A percentile compares a stretch with the other conserved stretches of the same genome.
These are phyloP conservation scores for Silurus asotus DNA, from an alignment of 2,113 vertebrate genomes.

Conservation along the genomic window DNA sequence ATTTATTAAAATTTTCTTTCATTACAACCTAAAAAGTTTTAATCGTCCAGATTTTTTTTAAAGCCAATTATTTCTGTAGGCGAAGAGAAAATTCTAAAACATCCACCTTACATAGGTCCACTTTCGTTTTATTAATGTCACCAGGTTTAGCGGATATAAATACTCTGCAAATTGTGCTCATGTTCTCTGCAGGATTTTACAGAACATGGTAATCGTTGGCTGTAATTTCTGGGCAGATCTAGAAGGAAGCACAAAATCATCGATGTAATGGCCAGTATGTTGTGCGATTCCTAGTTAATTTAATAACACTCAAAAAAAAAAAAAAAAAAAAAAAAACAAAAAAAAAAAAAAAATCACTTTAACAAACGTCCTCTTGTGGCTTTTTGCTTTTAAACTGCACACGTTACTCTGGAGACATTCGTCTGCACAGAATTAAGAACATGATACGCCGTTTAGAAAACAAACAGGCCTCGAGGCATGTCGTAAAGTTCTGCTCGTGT, in stretches of 20 bases:
- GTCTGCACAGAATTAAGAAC: neutral
- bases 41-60: neutral
- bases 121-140: neutral
- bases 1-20: constrained; percentile 11
- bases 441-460: neutral
- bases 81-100: neutral
- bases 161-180: neutral
- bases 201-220: neutral
- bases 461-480: neutral
- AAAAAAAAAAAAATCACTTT: too few relatives aligned
- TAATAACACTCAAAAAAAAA: neutral
- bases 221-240: neutral
- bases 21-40: neutral
- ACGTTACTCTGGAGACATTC: neutral
- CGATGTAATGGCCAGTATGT: neutral
- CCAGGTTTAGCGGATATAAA: neutral
- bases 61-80: constrained; percentile 14
- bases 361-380: neutral
- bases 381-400: neutral
- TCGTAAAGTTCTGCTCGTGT: neutral
- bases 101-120: neutral
- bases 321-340: too few relatives aligned
- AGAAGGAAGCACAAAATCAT: neutral
- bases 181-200: neutral
- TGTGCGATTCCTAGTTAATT: neutral